Conservation (phyloP, 2,797 vertebrate species). For the Rhabdophis nuchalis region DNA sequence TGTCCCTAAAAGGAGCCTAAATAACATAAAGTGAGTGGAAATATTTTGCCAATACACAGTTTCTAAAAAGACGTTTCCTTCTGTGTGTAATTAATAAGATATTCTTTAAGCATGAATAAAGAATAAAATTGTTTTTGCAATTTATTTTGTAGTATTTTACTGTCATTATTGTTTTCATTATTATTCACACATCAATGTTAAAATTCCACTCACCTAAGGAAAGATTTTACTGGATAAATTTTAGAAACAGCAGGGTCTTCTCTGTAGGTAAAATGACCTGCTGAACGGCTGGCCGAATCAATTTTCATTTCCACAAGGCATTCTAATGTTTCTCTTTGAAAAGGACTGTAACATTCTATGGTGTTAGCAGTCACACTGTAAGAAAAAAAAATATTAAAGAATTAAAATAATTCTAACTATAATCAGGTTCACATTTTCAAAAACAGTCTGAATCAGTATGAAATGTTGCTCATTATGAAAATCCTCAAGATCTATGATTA, state of each 20-base stretch:
- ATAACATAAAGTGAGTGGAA: background rate
- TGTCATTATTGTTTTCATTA: constrained; percentile 19
- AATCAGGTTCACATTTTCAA: background rate
- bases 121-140: constrained; percentile 53
- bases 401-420: background rate
- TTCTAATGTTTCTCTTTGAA: constrained; percentile 69
- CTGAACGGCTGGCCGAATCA: constrained; percentile 75
- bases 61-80: constrained; percentile 45
- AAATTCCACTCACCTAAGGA: constrained; percentile 82
- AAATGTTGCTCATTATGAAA: background rate
- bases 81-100: constrained; percentile 49
- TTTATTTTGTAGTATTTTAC: background rate
- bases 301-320: constrained; percentile 81
- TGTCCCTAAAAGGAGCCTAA: background rate
- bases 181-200: constrained; percentile 22
- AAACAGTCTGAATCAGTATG: background rate
- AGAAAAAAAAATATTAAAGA: constrained; percentile 22
- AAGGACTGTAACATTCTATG: constrained; percentile 86
- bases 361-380: constrained; percentile 71
- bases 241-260: constrained; percentile 86
- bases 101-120: constrained; percentile 43
- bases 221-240: constrained; percentile 90
- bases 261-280: constrained; percentile 80
- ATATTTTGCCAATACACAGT: background rate
- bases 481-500: background rate